A percentile compares a stretch with the other conserved stretches of the same genome.
Evolutionary conservation across 1,140 invertebrate genomes (phyloP).

Genomic region (Drosophila neocordata): DNA sequence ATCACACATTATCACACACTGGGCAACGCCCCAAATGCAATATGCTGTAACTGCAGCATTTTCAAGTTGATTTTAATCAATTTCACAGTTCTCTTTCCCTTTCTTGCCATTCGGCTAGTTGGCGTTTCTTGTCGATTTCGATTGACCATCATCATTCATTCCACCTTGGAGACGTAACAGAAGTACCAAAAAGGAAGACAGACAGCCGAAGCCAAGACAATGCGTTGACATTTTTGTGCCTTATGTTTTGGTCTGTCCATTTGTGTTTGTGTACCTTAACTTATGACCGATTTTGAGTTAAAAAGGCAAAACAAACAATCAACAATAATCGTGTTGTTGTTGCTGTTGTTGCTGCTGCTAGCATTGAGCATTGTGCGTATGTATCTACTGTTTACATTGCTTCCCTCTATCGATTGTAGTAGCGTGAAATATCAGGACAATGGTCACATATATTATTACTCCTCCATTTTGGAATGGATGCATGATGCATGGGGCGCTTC

Average conservation of each 20-base stretch:
- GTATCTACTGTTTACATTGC: slow-evolving; percentile 49
- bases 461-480: slow-evolving; percentile 58
- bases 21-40: slow-evolving; percentile 26
- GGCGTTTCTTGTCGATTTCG: slow-evolving; percentile 18
- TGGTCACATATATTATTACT: slow-evolving; percentile 76
- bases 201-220: slow-evolving; percentile 36
- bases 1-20: slow-evolving; percentile 57
- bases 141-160: slow-evolving; percentile 60
- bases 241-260: slow-evolving; percentile 57
- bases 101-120: background rate
- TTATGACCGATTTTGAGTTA: slow-evolving; percentile 62
- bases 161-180: slow-evolving; percentile 23
- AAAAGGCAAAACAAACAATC: slow-evolving; percentile 77
- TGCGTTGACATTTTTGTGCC: slow-evolving; percentile 66
- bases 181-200: background rate
- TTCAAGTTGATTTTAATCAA: slow-evolving; percentile 53
- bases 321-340: slow-evolving; percentile 37
- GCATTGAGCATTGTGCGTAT: slow-evolving; percentile 58
- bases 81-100: slow-evolving; percentile 46
- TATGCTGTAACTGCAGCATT: slow-evolving; percentile 17
- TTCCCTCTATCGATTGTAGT: slow-evolving; percentile 37
- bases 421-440: slow-evolving; percentile 72
- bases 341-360: slow-evolving; percentile 14
- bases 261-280: slow-evolving; percentile 43
- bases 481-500: slow-evolving; percentile 61